Evolutionary conservation across 2,113 vertebrate species (phyloP).

Genomic region (Cavia porcellus): DNA sequence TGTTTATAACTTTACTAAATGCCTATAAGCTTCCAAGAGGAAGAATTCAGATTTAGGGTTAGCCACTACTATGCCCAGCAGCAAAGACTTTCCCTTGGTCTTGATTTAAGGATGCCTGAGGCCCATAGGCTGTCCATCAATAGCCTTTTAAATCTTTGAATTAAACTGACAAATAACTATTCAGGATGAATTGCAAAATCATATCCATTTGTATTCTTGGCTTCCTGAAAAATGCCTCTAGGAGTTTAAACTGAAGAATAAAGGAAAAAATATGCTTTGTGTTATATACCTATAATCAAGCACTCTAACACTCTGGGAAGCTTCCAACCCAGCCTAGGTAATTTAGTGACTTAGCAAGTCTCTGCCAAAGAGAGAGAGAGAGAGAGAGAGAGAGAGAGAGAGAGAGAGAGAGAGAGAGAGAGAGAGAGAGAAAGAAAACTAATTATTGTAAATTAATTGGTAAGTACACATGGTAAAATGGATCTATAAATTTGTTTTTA

Average conservation of each 20-base stretch:
- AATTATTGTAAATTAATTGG: not conserved
- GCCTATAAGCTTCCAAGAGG: not conserved
- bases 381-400: not conserved
- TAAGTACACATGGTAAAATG: not conserved
- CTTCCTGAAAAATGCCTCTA: not conserved
- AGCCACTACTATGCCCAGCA: not conserved
- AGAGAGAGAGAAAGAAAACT: not conserved
- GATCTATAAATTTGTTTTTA: not conserved
- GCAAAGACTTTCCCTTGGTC: conserved; percentile 17
- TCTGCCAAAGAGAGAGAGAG: not conserved
- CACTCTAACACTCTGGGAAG: not conserved
- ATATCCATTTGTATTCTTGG: not conserved
- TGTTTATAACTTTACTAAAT: not conserved
- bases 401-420: not conserved
- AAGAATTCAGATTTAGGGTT: not conserved
- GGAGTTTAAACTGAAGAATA: conserved; percentile 14
- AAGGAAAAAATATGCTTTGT: not conserved
- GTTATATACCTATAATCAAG: not conserved
- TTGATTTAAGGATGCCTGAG: not conserved
- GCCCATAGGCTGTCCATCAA: not conserved
- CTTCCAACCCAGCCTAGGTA: not conserved
- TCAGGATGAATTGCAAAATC: conserved; percentile 28
- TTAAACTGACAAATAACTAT: not conserved
- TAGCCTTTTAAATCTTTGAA: not conserved
- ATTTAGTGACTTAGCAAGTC: not conserved